These are phyloP conservation scores for Toxotes jaculatrix DNA, from an alignment of 2,113 vertebrate species.

Conservation along the genomic window DNA sequence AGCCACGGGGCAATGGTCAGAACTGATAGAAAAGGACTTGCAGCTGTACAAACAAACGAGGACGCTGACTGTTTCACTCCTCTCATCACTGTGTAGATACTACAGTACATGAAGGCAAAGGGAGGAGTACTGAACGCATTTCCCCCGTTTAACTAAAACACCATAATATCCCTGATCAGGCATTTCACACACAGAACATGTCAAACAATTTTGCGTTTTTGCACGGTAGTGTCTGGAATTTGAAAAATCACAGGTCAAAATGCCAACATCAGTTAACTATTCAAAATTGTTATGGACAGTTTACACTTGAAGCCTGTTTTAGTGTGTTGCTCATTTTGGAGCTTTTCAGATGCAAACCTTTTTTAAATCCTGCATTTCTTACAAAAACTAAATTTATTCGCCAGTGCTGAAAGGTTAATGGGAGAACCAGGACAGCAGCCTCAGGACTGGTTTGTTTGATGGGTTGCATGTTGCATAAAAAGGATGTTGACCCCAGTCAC, in stretches of 20 bases:
- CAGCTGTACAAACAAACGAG: slow-evolving; percentile 78
- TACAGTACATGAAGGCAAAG: slow-evolving; percentile 12
- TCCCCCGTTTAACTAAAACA: background rate
- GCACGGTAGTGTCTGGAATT: background rate
- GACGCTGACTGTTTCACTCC: slow-evolving; percentile 52
- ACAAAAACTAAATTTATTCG: background rate
- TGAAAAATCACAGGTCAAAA: background rate
- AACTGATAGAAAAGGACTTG: slow-evolving; percentile 44
- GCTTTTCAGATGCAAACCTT: too few species aligned
- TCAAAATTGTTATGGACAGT: background rate
- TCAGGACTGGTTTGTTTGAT: slow-evolving; percentile 19
- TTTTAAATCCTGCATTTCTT: background rate
- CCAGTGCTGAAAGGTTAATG: background rate
- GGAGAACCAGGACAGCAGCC: slow-evolving; percentile 5
- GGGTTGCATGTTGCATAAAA: slow-evolving; percentile 59
- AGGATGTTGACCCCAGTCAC: slow-evolving; percentile 51
- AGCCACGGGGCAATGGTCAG: slow-evolving; percentile 50
- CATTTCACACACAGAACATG: too few species aligned
- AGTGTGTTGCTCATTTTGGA: background rate
- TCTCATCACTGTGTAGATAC: background rate
- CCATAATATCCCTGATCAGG: too few species aligned
- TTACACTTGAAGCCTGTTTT: background rate
- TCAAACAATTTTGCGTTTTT: background rate
- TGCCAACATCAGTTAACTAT: background rate
- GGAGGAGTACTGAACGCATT: background rate